These are phyloP conservation scores for Tuberolachnus salignus DNA, from an alignment of 2,888 invertebrate species.

Conservation along the genomic window DNA sequence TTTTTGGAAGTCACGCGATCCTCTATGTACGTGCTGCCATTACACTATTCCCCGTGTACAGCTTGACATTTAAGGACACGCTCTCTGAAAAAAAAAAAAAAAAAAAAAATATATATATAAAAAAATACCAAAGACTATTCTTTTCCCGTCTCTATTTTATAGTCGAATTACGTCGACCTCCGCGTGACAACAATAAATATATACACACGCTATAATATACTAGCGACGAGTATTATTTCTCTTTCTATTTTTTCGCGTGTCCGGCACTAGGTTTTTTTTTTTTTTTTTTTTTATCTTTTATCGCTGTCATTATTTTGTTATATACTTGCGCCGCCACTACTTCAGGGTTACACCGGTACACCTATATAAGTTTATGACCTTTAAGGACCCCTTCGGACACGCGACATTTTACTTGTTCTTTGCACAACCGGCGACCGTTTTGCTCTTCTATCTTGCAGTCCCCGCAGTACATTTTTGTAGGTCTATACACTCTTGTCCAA, in stretches of 20 bases:
- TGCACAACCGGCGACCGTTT: not conserved
- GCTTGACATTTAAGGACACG: constrained; percentile 48
- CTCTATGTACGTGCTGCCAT: not conserved
- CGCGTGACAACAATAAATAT: not conserved
- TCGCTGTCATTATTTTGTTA: constrained; percentile 47
- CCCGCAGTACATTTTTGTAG: not conserved
- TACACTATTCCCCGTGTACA: not conserved
- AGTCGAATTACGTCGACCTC: constrained; percentile 1
- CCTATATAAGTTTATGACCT: constrained; percentile 21
- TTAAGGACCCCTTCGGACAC: constrained; percentile 39
- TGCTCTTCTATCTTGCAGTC: not conserved
- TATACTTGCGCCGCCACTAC: not conserved
- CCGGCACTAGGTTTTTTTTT: not conserved
- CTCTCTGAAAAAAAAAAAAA: not conserved
- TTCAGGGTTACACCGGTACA: not conserved
- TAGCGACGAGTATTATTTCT: not conserved
- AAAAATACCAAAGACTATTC: not conserved
- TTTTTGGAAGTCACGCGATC: constrained; percentile 32
- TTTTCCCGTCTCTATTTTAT: not conserved
- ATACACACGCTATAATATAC: too few relatives aligned
- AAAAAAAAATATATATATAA: constrained; percentile 4
- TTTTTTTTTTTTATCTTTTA: constrained; percentile 4
- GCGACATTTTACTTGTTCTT: constrained; percentile 44
- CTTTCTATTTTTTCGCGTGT: constrained; percentile 37
- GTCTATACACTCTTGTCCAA: too few relatives aligned